phyloP scores from a whole-genome alignment of 37 sponge, comb jelly and placozoan species.

The Beroe forskalii region DNA sequence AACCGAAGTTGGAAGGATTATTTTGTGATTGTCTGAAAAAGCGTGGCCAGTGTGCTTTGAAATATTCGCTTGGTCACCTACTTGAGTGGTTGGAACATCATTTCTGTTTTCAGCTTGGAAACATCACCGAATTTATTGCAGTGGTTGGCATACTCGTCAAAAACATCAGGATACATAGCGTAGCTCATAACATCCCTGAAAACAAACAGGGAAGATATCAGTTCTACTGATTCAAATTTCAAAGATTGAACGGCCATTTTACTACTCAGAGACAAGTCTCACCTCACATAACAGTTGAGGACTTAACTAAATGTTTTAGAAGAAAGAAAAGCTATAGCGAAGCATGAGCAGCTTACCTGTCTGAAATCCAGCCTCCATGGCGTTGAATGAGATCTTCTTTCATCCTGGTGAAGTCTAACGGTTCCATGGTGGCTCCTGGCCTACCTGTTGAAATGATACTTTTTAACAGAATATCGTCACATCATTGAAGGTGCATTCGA shows the following conservation, averaged over 20 bases:
- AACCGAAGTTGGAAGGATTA: too few relatives aligned
- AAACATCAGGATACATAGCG: constrained; percentile 56
- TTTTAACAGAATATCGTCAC: too few relatives aligned
- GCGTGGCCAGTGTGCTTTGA: too few relatives aligned
- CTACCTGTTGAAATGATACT: too few relatives aligned
- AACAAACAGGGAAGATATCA: background rate
- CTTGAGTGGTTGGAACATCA: constrained; percentile 16
- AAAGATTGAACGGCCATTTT: background rate
- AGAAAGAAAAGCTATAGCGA: too few relatives aligned
- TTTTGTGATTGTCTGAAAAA: too few relatives aligned
- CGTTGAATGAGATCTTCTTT: background rate
- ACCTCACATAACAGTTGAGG: too few relatives aligned
- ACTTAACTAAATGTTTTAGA: too few relatives aligned
- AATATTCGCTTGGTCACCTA: too few relatives aligned
- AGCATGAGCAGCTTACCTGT: too few relatives aligned
- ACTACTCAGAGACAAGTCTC: background rate
- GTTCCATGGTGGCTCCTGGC: constrained; percentile 36
- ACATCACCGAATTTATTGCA: constrained; percentile 28
- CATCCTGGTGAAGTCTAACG: background rate
- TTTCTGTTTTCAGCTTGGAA: constrained; percentile 11
- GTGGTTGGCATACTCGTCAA: constrained; percentile 49
- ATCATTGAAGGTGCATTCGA: too few relatives aligned
- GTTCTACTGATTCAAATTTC: background rate
- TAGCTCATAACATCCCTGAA: constrained; percentile 64
- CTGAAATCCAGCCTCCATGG: constrained; percentile 7